Evolutionary conservation across 1,140 invertebrate genomes (phyloP).

Genomic region (Megathymus violae): DNA sequence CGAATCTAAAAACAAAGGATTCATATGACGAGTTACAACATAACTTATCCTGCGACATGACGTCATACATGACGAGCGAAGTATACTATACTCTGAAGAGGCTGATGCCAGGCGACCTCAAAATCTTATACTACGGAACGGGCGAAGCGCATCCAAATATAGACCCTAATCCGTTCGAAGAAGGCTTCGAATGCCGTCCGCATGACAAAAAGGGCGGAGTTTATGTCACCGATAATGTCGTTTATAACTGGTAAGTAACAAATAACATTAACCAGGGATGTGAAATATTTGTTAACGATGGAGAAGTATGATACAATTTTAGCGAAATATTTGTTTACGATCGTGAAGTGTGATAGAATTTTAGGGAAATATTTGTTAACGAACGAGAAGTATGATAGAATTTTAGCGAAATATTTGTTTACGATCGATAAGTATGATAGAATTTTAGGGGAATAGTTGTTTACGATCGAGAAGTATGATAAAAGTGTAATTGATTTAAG

Average conservation of each 20-base stretch:
- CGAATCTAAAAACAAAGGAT: slow-evolving; percentile 45
- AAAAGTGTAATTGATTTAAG: no score
- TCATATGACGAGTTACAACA: slow-evolving; percentile 81
- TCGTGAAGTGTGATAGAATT: no score
- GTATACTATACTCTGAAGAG: slow-evolving; percentile 93
- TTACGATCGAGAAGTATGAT: no score
- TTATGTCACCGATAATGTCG: slow-evolving; percentile 91
- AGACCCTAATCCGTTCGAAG: slow-evolving; percentile 89
- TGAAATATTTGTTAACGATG: no score
- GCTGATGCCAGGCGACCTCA: slow-evolving; percentile 93
- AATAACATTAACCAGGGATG: no score
- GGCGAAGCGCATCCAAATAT: slow-evolving; percentile 64
- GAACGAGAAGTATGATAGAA: no score
- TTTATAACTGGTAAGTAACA: slow-evolving; percentile 91
- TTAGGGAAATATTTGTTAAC: no score
- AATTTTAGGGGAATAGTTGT: no score
- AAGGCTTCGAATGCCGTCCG: slow-evolving; percentile 84
- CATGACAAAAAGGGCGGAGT: slow-evolving; percentile 93
- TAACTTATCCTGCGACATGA: slow-evolving; percentile 87
- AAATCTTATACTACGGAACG: slow-evolving; percentile 87
- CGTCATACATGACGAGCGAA: slow-evolving; percentile 90
- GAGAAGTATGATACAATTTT: no score
- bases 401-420: no score
- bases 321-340: no score
- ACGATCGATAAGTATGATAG: no score